Conservation (phyloP, 2,888 invertebrate genomes). For the Hirtodrosophila alboralis region DNA sequence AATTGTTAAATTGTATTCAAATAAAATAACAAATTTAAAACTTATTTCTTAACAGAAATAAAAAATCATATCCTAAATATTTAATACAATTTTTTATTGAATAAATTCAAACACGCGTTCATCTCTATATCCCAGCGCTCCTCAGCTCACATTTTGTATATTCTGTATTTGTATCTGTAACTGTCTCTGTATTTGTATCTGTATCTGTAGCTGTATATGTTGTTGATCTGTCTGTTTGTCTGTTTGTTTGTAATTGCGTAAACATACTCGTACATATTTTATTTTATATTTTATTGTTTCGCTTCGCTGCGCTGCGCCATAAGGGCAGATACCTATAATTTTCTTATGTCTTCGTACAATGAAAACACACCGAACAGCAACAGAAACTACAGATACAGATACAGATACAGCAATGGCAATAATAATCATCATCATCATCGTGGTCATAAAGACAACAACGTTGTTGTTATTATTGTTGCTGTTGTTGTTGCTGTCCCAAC, state of each 20-base stretch:
- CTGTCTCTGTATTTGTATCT: conserved; percentile 15
- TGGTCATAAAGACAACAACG: conserved; percentile 5
- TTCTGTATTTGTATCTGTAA: conserved; percentile 5
- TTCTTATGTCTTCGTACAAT: conserved; percentile 79
- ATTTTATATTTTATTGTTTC: conserved; percentile 81
- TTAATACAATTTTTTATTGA: too few relatives aligned
- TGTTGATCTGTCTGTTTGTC: conserved; percentile 38
- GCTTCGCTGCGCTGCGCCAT: conserved; percentile 79
- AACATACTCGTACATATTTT: conserved; percentile 81
- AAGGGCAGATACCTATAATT: conserved; percentile 81
- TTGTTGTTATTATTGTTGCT: conserved; percentile 15
- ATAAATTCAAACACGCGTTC: too few relatives aligned
- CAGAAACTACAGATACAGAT: conserved; percentile 29
- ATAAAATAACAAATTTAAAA: too few relatives aligned
- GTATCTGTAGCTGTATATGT: conserved; percentile 32
- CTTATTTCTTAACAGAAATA: too few relatives aligned
- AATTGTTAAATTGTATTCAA: too few relatives aligned
- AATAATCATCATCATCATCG: conserved; percentile 50
- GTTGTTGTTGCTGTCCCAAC: conserved; percentile 50
- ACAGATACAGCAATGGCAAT: conserved; percentile 36
- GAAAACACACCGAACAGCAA: conserved; percentile 58
- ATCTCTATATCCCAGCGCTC: conserved; percentile 23
- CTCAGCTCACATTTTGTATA: conserved; percentile 18
- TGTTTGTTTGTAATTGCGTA: conserved; percentile 78
- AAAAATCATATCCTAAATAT: too few relatives aligned